Conservation (phyloP, 2,113 vertebrate species). For the Vulpes vulpes region DNA sequence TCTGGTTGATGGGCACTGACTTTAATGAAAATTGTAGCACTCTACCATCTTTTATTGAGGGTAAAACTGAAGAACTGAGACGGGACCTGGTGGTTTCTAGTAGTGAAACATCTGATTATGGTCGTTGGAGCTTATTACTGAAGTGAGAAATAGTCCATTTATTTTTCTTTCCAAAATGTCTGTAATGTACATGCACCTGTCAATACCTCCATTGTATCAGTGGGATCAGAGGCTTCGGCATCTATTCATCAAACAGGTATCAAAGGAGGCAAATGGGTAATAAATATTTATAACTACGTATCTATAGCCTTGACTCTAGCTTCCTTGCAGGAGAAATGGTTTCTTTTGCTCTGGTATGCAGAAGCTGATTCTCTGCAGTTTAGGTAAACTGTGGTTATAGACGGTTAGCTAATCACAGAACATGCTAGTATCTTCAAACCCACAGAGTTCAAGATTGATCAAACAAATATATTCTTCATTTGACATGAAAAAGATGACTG, state of each 20-base stretch:
- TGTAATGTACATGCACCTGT: not conserved
- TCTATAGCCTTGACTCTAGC: not conserved
- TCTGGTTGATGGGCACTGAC: no score
- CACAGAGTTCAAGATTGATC: not conserved
- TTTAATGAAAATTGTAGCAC: not conserved
- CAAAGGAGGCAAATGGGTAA: not conserved
- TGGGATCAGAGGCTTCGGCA: not conserved
- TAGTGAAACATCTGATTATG: not conserved
- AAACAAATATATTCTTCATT: not conserved
- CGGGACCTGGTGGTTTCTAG: not conserved
- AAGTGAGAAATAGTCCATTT: conserved; percentile 11
- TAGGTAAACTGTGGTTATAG: not conserved
- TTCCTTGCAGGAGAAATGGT: not conserved
- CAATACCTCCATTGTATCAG: not conserved
- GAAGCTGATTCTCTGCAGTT: not conserved
- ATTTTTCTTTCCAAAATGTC: not conserved
- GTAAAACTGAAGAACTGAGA: not conserved
- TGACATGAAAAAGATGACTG: not conserved
- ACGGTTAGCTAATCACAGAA: not conserved
- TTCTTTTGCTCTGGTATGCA: not conserved
- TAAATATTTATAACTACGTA: not conserved
- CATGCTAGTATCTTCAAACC: not conserved
- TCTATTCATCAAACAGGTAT: not conserved
- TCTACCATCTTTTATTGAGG: not conserved
- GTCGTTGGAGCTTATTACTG: not conserved